Evolutionary conservation across 2,888 invertebrate genomes (phyloP), one percentile per base, ranked within the genome.

Genomic region (Papilio gigon): DNA sequence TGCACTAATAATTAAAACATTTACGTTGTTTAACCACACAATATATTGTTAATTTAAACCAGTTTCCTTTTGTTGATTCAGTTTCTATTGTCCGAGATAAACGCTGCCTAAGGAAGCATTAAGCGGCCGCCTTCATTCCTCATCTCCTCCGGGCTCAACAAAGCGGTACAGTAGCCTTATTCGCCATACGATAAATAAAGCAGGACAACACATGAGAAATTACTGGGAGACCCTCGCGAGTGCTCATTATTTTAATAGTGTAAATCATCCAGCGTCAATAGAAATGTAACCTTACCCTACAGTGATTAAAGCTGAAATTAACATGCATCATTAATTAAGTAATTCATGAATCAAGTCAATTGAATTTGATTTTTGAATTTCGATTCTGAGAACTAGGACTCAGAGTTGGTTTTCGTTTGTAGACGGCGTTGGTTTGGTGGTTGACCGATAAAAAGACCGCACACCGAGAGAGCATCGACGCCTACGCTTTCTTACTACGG

Each of bases 241-340:
- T 77, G 80, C 86, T 87, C 88, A 89, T 89, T 89, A 90, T 88
- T 89, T 88, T 88, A 89, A 89, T 87, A 85, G 85, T 86, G 79
- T 86, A 84, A 87, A 86, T 76, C 74, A 68, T 56, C 22, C 40
- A 58, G n/a, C 2, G 22, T 2, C 75, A 75, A 67, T 17, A 68
- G 1, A 78, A 80, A 76, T 65, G 68, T 65, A 68, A 78, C 79
- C 77, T 73, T 82, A 81, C 70, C 25, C 0, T 0, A 9, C 35
- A 5, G n/a, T 17, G 2, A 8, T 70, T 77, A 85, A 70, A 79
- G 80, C 73, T 71, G 68, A 73, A 73, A 79, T 74, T 82, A 68
- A 53, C 9, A 70, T 71, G 68, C 65, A 17, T 42, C 27, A 6
- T 17, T 22, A 22, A 20, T 20, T 47, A 72, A 77, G 75, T 79